Base-by-base conservation (phyloP, 1,140 invertebrate genomes). In the Lethrus apterus region DNA sequence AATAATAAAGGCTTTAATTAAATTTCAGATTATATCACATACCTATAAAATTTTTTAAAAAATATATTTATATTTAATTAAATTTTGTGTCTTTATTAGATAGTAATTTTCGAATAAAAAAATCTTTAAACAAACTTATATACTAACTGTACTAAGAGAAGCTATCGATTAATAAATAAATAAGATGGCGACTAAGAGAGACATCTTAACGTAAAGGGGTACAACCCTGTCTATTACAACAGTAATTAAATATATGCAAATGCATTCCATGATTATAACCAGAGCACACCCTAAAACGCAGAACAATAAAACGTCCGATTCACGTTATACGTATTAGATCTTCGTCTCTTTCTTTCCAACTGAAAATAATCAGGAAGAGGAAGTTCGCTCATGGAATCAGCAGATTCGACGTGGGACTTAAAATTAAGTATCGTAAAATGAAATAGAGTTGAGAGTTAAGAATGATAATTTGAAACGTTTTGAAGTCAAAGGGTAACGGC, bases 211-310 rank as follows among this genome's bases (percentile, higher is more conserved):
- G 35, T 19, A 30, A 15, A 23, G 21, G 45, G 36, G 44, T 35
- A 45, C 23, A 31, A 45, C 41, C 23, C 34, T 44, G 44, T 44
- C 50, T 46, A 52, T 52, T 48, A 46, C 46, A 46, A 11, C 43
- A 45, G 46, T 57, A 55, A 57, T 57, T 52, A 57, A 57, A 57
- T 57, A 52, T 57, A 57, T 57, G 55, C 47, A 57, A 57, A 57
- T 57, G 53, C 40, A 55, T 55, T 57, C 49, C 38, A 41, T 49
- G 50, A 50, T 51, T 55, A 55, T 47, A 38, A 50, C 49, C 42
- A 47, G 26, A 14, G 19, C 26, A 43, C 38, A 35, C 20, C 20
- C 42, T 29, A 26, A n/a, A 26, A 7, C 24, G 24, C 34, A 13
- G 7, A 36, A 36, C 18, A 36, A 36, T 3, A 33, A 20, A 3